Evolutionary conservation across 35 echinoderm and acorn worm genomes (phyloP), one percentile per base, ranked within the genome.

Genomic region (Apostichopus japonicus): DNA sequence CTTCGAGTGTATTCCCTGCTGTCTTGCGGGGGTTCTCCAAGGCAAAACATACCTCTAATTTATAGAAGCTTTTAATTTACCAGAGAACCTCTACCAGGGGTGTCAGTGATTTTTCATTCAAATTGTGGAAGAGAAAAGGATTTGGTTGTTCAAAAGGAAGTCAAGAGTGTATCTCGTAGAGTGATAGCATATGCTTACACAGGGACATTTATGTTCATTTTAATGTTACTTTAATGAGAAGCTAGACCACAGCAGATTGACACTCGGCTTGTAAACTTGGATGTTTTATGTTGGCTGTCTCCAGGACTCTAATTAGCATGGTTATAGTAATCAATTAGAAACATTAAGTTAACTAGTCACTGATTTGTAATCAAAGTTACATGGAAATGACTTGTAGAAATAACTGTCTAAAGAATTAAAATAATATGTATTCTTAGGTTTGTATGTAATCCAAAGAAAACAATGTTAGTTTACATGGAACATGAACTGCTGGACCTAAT

Each of bases 11-110:
- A 14, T 75, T 19, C 22, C 22, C 71, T 75, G 16, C 71, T 75
- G 71, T 75, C 71, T 23, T 75, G 71, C 0, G 21, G 71, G 71
- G 71, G 21, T 6, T 75, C 71, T 75, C 71, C 15, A 3, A 75
- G 71, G 71, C 11, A 75, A 75, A 75, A 75, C 22, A 75, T 75
- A 75, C 71, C 71, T 75, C 6, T 75, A 75, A 75, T 75, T 75
- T 75, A 75, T 75, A 75, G 71, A 75, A n/a, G 71, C 71, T 75
- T 75, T 75, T 75, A 75, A 75, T 75, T 75, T 75, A 75, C 71
- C n/a, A 19, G n/a, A 75, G 57, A 75, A 21, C 17, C 22, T 75
- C 22, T 19, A 75, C 71, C 71, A 75, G 13, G n/a, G 71, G 6
- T 75, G 13, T 75, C 71, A 75, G 71, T 75, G 71, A 75, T 75